Percentiles rank a stretch among this genome's conserved stretches.
Conservation (phyloP, 2,888 invertebrate species). For the Orchesellides sinensis region DNA sequence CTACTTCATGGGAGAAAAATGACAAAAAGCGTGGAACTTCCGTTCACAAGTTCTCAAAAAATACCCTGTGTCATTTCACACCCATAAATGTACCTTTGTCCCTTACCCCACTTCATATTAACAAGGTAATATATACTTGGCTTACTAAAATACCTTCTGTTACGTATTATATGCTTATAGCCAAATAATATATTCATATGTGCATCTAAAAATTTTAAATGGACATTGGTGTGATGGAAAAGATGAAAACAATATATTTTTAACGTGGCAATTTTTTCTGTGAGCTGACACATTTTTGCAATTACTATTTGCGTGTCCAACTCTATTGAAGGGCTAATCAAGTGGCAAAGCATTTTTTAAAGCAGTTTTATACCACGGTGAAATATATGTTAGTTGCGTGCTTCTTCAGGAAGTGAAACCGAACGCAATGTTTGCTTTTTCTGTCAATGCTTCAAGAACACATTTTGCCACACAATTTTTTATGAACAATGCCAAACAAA, state of each 20-base stretch:
- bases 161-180: neutral
- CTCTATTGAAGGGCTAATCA: neutral
- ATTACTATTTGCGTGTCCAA: constrained; percentile 13
- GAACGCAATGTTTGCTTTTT: constrained; percentile 12
- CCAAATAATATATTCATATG: neutral
- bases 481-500: neutral
- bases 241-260: neutral
- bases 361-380: neutral
- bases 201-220: too few relatives aligned
- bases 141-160: neutral
- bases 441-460: neutral
- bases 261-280: constrained; percentile 7
- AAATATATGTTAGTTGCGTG: constrained; percentile 10
- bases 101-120: neutral
- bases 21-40: constrained; percentile 37
- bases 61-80: constrained; percentile 33
- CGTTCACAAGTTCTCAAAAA: constrained; percentile 27
- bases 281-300: neutral
- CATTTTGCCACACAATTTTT: neutral
- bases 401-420: neutral
- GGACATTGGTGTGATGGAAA: too few relatives aligned
- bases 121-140: constrained; percentile 7
- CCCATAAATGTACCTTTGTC: constrained; percentile 8
- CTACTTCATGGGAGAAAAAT: constrained; percentile 8
- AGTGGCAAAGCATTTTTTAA: neutral